Evolutionary conservation across 2,113 vertebrate genomes (phyloP), one percentile per base, ranked within the genome.

Genomic region (chimpanzee (Pan troglodytes)): DNA sequence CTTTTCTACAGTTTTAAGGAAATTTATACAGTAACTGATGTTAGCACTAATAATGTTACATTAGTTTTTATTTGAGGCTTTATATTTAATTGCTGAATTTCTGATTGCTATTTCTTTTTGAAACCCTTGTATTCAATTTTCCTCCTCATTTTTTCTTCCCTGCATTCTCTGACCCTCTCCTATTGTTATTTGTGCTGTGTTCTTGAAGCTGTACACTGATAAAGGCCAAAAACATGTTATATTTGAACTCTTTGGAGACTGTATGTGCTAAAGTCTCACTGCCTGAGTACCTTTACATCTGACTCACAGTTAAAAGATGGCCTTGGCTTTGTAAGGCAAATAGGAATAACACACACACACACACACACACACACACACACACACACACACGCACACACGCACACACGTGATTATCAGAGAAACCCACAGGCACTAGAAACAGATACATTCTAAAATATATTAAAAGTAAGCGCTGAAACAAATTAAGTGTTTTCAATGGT

Each of bases 401-500:
- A 30, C 3, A 1, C 4, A 25, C 55, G 22, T 75, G n/a, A 64
- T 5, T 78, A 50, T 90, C 72, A 96, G 8, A 84, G n/a, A 93
- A 89, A 89, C 20, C 38, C 76, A 90, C 3, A 48, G 14, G 35
- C 32, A 75, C 7, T 25, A 27, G 45, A 93, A 96, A 93, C 13
- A 96, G 72, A 94, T 43, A 83, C 22, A 88, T 90, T 89, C 40
- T 81, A 73, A 93, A 86, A 93, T 75, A 96, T 32, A 82, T 68
- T 76, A 68, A 89, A 96, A 95, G 72, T 84, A 92, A 87, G 55
- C 67, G 72, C 8, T 90, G 64, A 57, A 90, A 95, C 81, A 96
- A 96, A 94, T 75, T 72, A 96, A 84, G 45, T 64, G 8, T 35
- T 95, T 88, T 76, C 25, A 85, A 32, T 85, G 45, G 20, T 38